Evolutionary conservation across 2,113 vertebrate genomes (phyloP), one percentile per base, ranked within the genome.

Genomic region (Piliocolobus tephrosceles): DNA sequence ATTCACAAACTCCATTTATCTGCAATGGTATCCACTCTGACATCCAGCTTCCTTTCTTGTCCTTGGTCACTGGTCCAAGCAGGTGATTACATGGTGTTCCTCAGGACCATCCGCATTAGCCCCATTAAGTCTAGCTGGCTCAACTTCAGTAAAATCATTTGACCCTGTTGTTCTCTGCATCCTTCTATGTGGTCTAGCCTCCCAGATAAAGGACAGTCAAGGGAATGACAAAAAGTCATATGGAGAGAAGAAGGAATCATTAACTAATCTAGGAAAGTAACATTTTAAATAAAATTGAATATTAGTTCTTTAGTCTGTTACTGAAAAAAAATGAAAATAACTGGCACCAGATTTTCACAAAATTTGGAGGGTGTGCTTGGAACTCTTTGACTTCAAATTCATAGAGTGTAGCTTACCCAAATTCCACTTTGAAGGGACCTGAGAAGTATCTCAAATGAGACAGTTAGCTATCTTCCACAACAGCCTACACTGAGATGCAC

Each of bases 291-390:
- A 80, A 93, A 86, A 79, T 52, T 70, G 57, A 40, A 70, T 85
- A 76, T 30, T 57, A 43, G 2, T 52, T 81, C 23, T 72, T 55
- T 72, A 43, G 2, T 47, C 35, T 55, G 27, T 76, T 16, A 79
- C 52, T 70, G 25, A 78, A 79, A 82, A 43, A 80, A 87, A 92
- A 78, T 40, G 32, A 76, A 87, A 96, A 93, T 82, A 86, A 95
- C 12, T 88, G 25, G 16, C 75, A 91, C 70, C 2, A 75, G n/a
- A 85, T 14, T 58, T 66, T 52, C 32, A 87, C 52, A 95, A 88
- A n/a, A 80, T 35, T 13, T 79, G 52, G 25, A 94, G 3, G 4
- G 3, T n/a, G 13, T 66, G 11, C 58, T 79, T 87, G 6, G 17
- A 30, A 47, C 14, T 52, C 20, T 57, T 79, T 83, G 58, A 40